phyloP scores from a whole-genome alignment of 2,797 vertebrate species.

The Kryptopterus vitreolus region DNA sequence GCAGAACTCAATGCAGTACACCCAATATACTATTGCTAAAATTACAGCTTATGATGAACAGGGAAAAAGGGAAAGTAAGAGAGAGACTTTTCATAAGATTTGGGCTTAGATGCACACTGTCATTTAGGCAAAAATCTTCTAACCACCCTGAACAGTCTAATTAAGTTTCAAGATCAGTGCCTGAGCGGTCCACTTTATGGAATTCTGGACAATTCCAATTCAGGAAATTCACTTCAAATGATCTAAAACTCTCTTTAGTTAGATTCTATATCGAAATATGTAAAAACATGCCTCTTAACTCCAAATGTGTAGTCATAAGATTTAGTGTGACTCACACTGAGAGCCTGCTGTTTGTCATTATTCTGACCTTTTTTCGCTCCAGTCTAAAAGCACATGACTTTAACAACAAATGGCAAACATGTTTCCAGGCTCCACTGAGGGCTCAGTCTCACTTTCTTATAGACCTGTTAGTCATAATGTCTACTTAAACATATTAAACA shows the following conservation, averaged over 20 bases:
- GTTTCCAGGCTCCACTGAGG: neutral
- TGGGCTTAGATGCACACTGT: no score
- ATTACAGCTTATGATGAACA: neutral
- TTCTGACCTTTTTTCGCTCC: slow-evolving; percentile 32
- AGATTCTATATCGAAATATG: slow-evolving; percentile 1
- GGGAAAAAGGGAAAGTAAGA: neutral
- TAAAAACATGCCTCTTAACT: slow-evolving; percentile 6
- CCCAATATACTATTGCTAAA: neutral
- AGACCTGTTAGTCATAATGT: neutral
- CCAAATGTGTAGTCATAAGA: slow-evolving; percentile 37
- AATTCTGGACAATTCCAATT: slow-evolving; percentile 11
- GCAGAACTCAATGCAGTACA: neutral
- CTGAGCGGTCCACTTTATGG: slow-evolving; percentile 22
- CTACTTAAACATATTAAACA: neutral
- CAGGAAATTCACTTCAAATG: slow-evolving; percentile 17
- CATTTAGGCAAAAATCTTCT: neutral
- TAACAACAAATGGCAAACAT: neutral
- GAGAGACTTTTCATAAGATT: slow-evolving; percentile 1
- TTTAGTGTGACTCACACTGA: slow-evolving; percentile 24
- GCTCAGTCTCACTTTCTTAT: neutral
- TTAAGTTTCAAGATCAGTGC: slow-evolving; percentile 8
- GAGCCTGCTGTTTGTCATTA: slow-evolving; percentile 33
- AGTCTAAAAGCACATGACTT: slow-evolving; percentile 6
- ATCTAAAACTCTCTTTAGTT: neutral
- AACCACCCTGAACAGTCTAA: neutral